Evolutionary conservation across 2,113 vertebrate genomes (phyloP), one percentile per base, ranked within the genome.

Genomic region (Regulus satrapa): DNA sequence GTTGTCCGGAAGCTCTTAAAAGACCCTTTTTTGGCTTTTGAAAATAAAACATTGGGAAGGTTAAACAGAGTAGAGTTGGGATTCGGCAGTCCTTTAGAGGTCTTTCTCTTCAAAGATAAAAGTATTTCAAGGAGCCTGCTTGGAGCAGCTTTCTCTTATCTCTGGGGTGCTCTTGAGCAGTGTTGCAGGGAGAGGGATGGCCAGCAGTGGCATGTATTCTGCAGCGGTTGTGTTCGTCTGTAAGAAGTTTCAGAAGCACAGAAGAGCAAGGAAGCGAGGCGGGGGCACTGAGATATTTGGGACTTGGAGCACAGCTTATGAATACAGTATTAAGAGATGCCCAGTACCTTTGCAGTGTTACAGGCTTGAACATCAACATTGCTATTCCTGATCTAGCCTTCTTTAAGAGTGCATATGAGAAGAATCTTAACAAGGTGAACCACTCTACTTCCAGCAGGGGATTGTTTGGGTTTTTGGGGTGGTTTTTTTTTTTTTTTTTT

Each of bases 1-100:
- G 77, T 94, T 89, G 85, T 92, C 82, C 6, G 1, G 92, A 88
- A 95, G 71, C 78, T 84, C 85, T 94, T 88, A 74, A 92, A 94
- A 89, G 92, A 73, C 36, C 26, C 38, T 90, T 80, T 75, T 92
- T 92, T 81, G 75, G 63, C 82, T 94, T 94, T 93, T 90, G 94
- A 94, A 93, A 88, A 86, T 76, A 93, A 92, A 96, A 93, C 85
- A 79, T 90, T 93, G 92, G 92, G 71, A 95, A 95, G 87, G 93
- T 95, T 94, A 95, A 95, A 63, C 81, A 89, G 78, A 76, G 55
- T 79, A 28, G 71, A 63, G 63, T 85, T 4, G 5, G 56, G 61
- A 87, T 0, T 1, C 0, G 0, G 29, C 52, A 84, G 86, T 84
- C 82, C 75, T 90, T 95, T 43, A 90, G 82, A 94, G 82, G 90